Evolutionary conservation across 2,797 vertebrate species (phyloP).

Genomic region (Coregonus ussuriensis): DNA sequence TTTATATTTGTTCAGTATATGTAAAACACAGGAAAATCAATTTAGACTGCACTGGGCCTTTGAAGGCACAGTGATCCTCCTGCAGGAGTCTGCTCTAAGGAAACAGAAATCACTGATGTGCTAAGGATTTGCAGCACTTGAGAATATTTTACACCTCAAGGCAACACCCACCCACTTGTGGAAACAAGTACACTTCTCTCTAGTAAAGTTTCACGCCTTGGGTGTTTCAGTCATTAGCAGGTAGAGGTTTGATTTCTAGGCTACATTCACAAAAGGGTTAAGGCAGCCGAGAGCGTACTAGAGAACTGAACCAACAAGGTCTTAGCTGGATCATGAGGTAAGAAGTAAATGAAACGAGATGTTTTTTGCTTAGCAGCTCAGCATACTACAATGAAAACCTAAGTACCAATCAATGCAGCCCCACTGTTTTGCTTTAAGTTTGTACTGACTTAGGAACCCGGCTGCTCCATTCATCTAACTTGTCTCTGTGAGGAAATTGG

Average conservation of each 20-base stretch:
- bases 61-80: slow-evolving; percentile 32
- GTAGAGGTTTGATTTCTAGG: background rate
- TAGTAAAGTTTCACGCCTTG: background rate
- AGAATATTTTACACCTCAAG: slow-evolving; percentile 2
- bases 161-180: slow-evolving; percentile 11
- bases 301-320: slow-evolving; percentile 11
- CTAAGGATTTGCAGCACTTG: background rate
- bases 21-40: too few relatives aligned
- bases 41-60: background rate
- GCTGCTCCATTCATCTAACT: slow-evolving; percentile 9
- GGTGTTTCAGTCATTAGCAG: slow-evolving; percentile 6
- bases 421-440: background rate
- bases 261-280: slow-evolving; percentile 1
- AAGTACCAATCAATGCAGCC: background rate
- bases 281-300: background rate
- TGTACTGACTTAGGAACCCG: slow-evolving; percentile 6
- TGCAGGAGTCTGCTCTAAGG: background rate
- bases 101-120: slow-evolving; percentile 9
- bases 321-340: slow-evolving; percentile 13
- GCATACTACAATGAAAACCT: background rate
- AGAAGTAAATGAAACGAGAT: slow-evolving; percentile 14
- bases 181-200: slow-evolving; percentile 4
- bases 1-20: too few relatives aligned
- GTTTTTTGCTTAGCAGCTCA: slow-evolving; percentile 17
- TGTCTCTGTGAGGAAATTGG: background rate